Conservation (phyloP, 2,113 vertebrate genomes). For the Ailuropoda melanoleuca region DNA sequence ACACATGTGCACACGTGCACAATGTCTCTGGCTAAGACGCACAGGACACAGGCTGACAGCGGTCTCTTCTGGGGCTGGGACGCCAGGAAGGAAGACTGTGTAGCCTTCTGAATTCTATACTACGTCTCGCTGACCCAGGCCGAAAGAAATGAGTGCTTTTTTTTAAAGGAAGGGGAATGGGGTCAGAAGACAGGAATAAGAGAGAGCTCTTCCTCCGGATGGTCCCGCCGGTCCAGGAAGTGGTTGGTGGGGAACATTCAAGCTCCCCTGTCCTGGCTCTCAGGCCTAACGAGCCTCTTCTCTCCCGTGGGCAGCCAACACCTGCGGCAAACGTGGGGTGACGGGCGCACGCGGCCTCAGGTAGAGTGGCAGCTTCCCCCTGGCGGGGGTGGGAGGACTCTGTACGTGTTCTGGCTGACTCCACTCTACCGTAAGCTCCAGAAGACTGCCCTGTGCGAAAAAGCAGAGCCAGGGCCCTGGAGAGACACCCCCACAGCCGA, state of each 20-base stretch:
- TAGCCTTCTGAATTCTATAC: background rate
- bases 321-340: accelerated
- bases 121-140: background rate
- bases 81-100: background rate
- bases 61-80: background rate
- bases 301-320: background rate
- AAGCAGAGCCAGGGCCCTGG: background rate
- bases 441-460: background rate
- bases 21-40: background rate
- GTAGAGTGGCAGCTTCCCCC: background rate
- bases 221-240: background rate
- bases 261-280: background rate
- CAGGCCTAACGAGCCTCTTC: background rate
- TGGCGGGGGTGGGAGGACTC: background rate
- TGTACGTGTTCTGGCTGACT: background rate
- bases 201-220: background rate
- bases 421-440: background rate
- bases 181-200: background rate
- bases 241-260: background rate
- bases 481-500: background rate
- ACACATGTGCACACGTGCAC: accelerated
- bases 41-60: background rate
- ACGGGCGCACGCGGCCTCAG: background rate
- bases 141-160: background rate
- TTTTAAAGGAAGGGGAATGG: background rate